Evolutionary conservation across 2,888 invertebrate genomes (phyloP).

Genomic region (Vesta saturnalis): DNA sequence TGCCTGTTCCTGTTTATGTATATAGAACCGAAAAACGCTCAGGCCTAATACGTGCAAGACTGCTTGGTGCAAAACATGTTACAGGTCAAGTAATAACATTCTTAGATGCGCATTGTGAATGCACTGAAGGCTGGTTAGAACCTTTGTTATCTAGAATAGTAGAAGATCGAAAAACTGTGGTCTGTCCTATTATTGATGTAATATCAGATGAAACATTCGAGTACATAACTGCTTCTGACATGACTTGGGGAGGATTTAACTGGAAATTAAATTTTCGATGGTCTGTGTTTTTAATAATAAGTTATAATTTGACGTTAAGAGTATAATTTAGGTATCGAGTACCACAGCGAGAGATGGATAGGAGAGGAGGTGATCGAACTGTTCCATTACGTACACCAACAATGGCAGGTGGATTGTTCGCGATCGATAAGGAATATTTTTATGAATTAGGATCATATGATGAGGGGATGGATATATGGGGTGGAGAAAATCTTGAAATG

Average conservation of each 20-base stretch:
- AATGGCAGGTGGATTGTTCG: conserved; percentile 97
- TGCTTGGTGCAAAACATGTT: conserved; percentile 93
- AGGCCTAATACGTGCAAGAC: conserved; percentile 93
- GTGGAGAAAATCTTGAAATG: conserved; percentile 95
- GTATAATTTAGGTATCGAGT: conserved; percentile 85
- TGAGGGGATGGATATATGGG: conserved; percentile 99
- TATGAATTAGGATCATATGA: conserved; percentile 98
- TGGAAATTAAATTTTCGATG: conserved; percentile 99
- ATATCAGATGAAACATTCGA: conserved; percentile 99
- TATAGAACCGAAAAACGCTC: conserved; percentile 92
- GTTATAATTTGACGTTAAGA: conserved; percentile 5
- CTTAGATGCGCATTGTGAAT: conserved; percentile 98
- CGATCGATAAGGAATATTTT: conserved; percentile 96
- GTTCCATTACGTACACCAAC: conserved; percentile 94
- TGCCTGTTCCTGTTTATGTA: conserved; percentile 88
- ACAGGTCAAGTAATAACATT: conserved; percentile 94
- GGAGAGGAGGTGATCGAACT: conserved; percentile 92
- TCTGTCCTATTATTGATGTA: conserved; percentile 98
- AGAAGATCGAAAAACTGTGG: conserved; percentile 91
- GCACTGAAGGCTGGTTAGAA: conserved; percentile 98
- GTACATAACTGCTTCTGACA: conserved; percentile 98
- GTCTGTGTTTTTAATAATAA: conserved; percentile 58
- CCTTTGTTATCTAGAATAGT: conserved; percentile 92
- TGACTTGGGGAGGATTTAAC: conserved; percentile 99
- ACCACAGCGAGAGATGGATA: conserved; percentile 94